These are phyloP conservation scores for Oryctolagus cuniculus DNA, from an alignment of 2,113 vertebrate species.

Conservation along the genomic window DNA sequence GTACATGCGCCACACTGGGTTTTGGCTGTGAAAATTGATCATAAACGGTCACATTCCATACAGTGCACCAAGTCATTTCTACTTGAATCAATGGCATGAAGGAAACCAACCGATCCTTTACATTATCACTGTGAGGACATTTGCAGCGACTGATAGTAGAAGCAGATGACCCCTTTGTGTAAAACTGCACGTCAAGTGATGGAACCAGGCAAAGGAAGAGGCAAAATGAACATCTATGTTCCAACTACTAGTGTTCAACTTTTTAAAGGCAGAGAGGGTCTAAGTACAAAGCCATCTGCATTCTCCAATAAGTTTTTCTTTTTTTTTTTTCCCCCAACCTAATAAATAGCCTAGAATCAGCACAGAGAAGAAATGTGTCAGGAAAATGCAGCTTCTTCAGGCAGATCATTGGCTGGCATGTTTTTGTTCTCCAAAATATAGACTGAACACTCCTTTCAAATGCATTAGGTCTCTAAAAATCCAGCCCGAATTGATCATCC, in stretches of 20 bases:
- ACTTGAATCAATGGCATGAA: slow-evolving; percentile 37
- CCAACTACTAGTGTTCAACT: background rate
- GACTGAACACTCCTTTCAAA: slow-evolving; percentile 64
- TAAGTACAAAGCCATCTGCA: background rate
- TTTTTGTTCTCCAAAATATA: slow-evolving; percentile 74
- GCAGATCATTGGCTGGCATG: slow-evolving; percentile 26
- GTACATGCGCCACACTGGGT: background rate
- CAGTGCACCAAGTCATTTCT: background rate
- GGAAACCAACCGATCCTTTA: background rate
- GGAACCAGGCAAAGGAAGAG: background rate
- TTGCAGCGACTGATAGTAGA: background rate
- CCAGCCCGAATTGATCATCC: background rate
- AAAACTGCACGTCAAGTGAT: slow-evolving; percentile 33
- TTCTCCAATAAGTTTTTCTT: slow-evolving; percentile 48
- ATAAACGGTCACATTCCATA: slow-evolving; percentile 65
- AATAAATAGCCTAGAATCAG: slow-evolving; percentile 47
- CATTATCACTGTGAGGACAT: background rate
- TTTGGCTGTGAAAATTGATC: slow-evolving; percentile 57
- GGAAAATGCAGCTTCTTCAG: slow-evolving; percentile 21
- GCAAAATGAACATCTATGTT: slow-evolving; percentile 23
- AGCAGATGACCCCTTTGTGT: slow-evolving; percentile 5
- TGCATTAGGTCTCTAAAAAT: slow-evolving; percentile 44
- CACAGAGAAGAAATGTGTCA: slow-evolving; percentile 13
- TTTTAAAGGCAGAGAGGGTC: slow-evolving; percentile 2
- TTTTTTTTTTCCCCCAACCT: background rate